These are phyloP conservation scores for Halictus rubicundus DNA, from an alignment of 1,140 invertebrate species.

Conservation along the genomic window DNA sequence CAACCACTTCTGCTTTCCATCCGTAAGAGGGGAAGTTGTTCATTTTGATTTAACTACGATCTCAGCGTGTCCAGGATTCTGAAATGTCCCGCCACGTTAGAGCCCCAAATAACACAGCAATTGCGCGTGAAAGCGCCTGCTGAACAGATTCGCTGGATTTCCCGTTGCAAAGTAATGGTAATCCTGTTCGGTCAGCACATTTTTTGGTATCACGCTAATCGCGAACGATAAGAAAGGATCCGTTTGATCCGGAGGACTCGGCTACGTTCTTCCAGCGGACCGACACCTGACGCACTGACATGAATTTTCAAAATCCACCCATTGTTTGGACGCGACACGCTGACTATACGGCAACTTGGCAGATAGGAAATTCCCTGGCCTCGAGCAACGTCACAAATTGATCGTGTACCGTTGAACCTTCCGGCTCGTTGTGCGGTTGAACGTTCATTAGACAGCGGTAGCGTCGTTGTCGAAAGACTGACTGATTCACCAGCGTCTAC, in stretches of 20 bases:
- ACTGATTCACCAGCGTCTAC: not conserved
- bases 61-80: not conserved
- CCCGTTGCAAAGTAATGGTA: not conserved
- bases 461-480: constrained; percentile 1
- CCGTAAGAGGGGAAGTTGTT: constrained; percentile 51
- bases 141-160: too few relatives aligned
- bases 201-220: not conserved
- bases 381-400: not conserved
- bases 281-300: not conserved
- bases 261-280: not conserved
- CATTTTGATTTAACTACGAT: constrained; percentile 33
- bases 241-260: not conserved
- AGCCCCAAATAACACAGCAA: not conserved
- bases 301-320: not conserved
- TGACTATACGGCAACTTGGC: not conserved
- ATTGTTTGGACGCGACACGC: not conserved
- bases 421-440: not conserved
- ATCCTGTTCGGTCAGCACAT: not conserved
- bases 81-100: constrained; percentile 1
- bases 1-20: constrained; percentile 66
- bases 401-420: constrained; percentile 1
- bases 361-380: not conserved
- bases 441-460: not conserved
- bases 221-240: not conserved
- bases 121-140: not conserved